phyloP scores from a whole-genome alignment of 2,113 vertebrate species.

The Bothrops jararaca region DNA sequence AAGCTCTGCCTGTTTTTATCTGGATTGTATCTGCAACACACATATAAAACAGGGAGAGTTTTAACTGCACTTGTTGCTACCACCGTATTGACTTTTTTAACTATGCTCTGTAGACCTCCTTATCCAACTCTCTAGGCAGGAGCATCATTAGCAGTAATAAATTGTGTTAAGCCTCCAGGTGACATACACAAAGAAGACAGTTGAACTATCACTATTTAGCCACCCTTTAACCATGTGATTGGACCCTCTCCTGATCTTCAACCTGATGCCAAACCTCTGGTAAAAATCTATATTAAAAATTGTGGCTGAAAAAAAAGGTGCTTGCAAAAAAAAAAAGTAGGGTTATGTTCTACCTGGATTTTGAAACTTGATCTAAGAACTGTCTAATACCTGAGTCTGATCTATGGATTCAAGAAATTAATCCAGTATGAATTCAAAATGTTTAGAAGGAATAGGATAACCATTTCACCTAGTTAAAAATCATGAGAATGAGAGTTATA shows the following conservation, averaged over 20 bases:
- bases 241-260: neutral
- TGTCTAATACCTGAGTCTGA: neutral
- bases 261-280: neutral
- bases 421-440: neutral
- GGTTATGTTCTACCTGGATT: neutral
- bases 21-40: neutral
- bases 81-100: neutral
- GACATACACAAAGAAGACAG: neutral
- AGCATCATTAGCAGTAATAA: neutral
- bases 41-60: neutral
- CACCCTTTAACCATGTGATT: neutral
- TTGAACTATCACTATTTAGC: accelerated
- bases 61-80: neutral
- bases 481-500: neutral
- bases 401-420: neutral
- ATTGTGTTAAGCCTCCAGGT: neutral
- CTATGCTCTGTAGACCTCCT: neutral
- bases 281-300: neutral
- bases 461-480: neutral
- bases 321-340: neutral
- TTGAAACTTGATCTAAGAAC: neutral
- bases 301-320: neutral
- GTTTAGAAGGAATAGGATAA: neutral
- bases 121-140: neutral
- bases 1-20: neutral